Evolutionary conservation across 1,140 invertebrate species (phyloP), one percentile per base, ranked within the genome.

Genomic region (Drosophila parvula): DNA sequence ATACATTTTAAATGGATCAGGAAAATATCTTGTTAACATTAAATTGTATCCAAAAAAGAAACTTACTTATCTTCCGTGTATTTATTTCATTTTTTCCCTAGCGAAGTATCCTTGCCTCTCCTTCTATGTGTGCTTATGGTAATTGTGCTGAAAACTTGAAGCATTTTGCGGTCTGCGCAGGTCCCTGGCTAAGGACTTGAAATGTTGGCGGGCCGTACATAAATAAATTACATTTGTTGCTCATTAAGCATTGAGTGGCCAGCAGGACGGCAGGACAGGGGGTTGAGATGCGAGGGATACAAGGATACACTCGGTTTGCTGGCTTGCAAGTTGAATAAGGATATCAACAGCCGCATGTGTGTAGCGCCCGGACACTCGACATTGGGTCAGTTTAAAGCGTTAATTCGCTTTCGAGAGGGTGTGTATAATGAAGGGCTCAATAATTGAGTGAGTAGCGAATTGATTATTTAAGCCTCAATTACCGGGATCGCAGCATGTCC

Each of bases 181-280:
- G 63, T 57, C 73, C 60, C 71, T 38, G 53, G 47, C 57, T 16
- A 53, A 41, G 51, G 78, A 63, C 60, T 74, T 68, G 74, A 63
- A 79, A 74, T 73, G 81, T 74, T 69, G 56, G 60, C 74, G 75
- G 71, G 44, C 53, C 59, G 61, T 65, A 65, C 67, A 86, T 86
- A 86, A 86, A 88, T 88, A 88, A 88, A 88, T 88, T 88, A 88
- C 83, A 88, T 88, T 88, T 88, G 83, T 88, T 88, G 84, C 83
- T 86, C 83, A 86, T 86, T 86, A 86, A 86, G 80, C 83, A 81
- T 79, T 88, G 83, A 86, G 83, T 86, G 83, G 83, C 76, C 83
- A 69, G 73, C 83, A 88, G 78, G 70, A 81, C 63, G 73, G 55
- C 30, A 55, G 43, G 51, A 28, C 51, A 36, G 50, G 32, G 18